Evolutionary conservation across 2,888 invertebrate species (phyloP), one percentile per base, ranked within the genome.

Genomic region (Caenorhabditis imperialis): DNA sequence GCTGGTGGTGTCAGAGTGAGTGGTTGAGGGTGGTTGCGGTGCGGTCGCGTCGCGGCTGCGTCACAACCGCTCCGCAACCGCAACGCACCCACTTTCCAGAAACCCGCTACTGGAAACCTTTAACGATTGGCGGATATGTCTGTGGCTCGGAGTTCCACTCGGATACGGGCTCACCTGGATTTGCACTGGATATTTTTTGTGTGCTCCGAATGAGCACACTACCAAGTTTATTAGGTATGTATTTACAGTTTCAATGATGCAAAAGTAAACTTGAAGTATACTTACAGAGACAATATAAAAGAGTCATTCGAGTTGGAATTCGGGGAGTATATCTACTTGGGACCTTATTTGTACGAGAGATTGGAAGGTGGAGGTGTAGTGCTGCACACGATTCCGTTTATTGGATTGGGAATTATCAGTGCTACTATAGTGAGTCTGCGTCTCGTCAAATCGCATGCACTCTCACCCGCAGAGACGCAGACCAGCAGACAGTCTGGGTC

Each of bases 111-210:
- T 45, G 5, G 20, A 33, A 1, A 33, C 44, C 2, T 57, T 57
- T 7, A 6, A 45, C 3, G 45, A 30, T 10, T 57, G 57, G 45
- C 30, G 14, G 23, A 45, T 57, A 3, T 57, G 57, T 20, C 10
- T 57, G 2, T 57, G 57, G 57, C 45, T 57, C 2, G 44, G 44
- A 4, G 23, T 57, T 16, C 57, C 45, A 16, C 14, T 57, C 6
- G 44, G 33, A 25, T 57, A 57, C 20, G 57, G 35, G 16, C 23
- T 37, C 12, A 45, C 45, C n/a, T 57, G 57, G 57, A 6, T 45
- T 33, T 45, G 23, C 35, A 57, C 57, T 0, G 57, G 57, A 16
- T 45, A 45, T 22, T 35, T 45, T 45, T 18, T 57, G 22, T 45
- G 44, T 20, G 35, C 45, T 8, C 45, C 57, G 4, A 57, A 35